These are phyloP conservation scores for Pristionchus exspectatus DNA, from an alignment of 2,888 invertebrate species.

Conservation along the genomic window DNA sequence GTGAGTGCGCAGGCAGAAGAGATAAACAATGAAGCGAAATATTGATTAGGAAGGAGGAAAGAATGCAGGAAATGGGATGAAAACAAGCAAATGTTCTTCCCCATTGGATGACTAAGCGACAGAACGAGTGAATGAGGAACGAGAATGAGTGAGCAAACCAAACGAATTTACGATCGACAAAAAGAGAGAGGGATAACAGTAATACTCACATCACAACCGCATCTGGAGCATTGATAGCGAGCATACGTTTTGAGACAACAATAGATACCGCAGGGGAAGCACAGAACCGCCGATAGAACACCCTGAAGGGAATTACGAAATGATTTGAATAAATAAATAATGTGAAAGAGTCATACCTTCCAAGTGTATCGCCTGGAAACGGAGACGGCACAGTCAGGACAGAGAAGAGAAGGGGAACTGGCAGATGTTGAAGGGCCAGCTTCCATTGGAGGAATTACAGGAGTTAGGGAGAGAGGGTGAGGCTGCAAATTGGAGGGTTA, in stretches of 20 bases:
- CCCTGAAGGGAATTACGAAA: slow-evolving; percentile 59
- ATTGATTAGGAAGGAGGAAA: not conserved
- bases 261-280: slow-evolving; percentile 75
- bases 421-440: slow-evolving; percentile 3
- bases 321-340: not conserved
- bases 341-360: slow-evolving; percentile 1
- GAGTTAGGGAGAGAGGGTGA: slow-evolving; percentile 8
- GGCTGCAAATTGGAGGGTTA: not conserved
- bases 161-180: not conserved
- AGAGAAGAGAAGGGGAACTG: not conserved
- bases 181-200: slow-evolving; percentile 26
- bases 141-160: not conserved
- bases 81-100: slow-evolving; percentile 27
- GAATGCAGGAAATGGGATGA: slow-evolving; percentile 15
- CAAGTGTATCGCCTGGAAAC: slow-evolving; percentile 60
- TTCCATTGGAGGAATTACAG: slow-evolving; percentile 1
- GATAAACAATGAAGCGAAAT: slow-evolving; percentile 15
- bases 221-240: slow-evolving; percentile 63
- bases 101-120: not conserved
- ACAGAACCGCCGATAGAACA: slow-evolving; percentile 71
- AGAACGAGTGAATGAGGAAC: slow-evolving; percentile 20
- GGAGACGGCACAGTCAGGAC: slow-evolving; percentile 23
- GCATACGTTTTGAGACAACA: slow-evolving; percentile 66
- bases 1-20: not conserved
- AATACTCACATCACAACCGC: slow-evolving; percentile 71